Conservation (phyloP, 2,888 invertebrate species). For the Xestoiulus laeticollis region DNA sequence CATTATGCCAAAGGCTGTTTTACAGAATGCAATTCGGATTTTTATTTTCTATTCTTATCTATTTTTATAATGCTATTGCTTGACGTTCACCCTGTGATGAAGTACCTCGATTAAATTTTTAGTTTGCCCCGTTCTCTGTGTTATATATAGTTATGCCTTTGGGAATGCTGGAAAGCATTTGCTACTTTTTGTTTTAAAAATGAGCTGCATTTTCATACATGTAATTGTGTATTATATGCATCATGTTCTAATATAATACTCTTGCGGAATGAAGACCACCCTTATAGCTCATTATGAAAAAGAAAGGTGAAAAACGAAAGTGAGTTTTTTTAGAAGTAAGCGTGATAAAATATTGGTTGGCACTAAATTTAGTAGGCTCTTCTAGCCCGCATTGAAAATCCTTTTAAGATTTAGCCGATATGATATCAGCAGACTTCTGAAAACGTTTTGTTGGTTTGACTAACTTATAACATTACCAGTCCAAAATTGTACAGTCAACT, state of each 20-base stretch:
- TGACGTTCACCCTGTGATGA: conserved; percentile 1
- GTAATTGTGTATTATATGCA: background rate
- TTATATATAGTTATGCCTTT: conserved; percentile 9
- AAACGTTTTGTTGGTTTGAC: too few relatives aligned
- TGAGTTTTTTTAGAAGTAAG: background rate
- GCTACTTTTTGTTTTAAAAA: background rate
- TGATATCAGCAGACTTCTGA: too few relatives aligned
- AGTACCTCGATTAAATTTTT: conserved; percentile 1
- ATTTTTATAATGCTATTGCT: background rate
- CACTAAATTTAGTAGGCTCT: background rate
- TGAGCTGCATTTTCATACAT: background rate
- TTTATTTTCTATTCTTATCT: background rate
- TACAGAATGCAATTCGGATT: background rate
- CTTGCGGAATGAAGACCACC: background rate
- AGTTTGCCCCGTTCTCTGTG: background rate
- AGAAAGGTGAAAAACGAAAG: background rate
- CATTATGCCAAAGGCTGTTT: background rate
- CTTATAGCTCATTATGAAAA: conserved; percentile 11
- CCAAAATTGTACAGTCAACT: too few relatives aligned
- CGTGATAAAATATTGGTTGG: background rate
- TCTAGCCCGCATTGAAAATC: too few relatives aligned
- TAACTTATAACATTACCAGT: too few relatives aligned
- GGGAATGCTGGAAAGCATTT: background rate
- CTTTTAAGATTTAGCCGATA: background rate
- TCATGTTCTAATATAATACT: background rate